A percentile compares a stretch with the other conserved stretches of the same genome.
phyloP scores from a whole-genome alignment of 2,888 invertebrate genomes.

The Amblyjoppa fuscipennis region DNA sequence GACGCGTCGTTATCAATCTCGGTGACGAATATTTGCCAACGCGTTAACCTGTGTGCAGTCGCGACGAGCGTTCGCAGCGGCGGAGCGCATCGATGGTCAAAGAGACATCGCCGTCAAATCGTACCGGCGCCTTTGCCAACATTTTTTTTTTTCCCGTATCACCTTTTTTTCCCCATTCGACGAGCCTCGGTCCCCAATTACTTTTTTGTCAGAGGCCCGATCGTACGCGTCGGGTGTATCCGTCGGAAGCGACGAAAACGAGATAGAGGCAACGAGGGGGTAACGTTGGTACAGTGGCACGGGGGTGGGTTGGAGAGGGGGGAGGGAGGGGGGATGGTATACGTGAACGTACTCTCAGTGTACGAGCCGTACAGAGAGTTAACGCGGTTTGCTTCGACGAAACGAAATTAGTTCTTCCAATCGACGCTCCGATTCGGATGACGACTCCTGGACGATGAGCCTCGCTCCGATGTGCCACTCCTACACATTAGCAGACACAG shows the following conservation, averaged over 20 bases:
- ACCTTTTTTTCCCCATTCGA: constrained; percentile 43
- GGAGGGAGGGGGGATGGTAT: neutral
- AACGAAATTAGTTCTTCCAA: constrained; percentile 71
- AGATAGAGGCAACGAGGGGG: constrained; percentile 33
- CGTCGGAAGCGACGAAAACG: constrained; percentile 55
- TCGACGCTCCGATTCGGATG: constrained; percentile 56
- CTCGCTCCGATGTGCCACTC: neutral
- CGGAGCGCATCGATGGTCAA: constrained; percentile 49
- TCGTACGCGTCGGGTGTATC: constrained; percentile 5
- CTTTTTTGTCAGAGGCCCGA: constrained; percentile 62
- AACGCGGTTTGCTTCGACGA: constrained; percentile 72
- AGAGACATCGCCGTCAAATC: constrained; percentile 41
- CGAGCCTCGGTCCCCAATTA: constrained; percentile 68
- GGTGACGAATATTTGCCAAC: constrained; percentile 56
- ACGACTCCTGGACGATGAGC: constrained; percentile 15
- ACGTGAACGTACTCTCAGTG: constrained; percentile 1
- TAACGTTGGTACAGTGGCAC: constrained; percentile 9
- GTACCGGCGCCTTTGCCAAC: constrained; percentile 41
- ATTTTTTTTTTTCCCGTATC: constrained; percentile 36
- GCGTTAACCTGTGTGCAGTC: constrained; percentile 29
- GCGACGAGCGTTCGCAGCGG: neutral
- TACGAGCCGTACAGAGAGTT: constrained; percentile 63
- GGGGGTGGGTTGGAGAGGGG: neutral
- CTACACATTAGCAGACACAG: neutral
- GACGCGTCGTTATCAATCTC: constrained; percentile 56